A percentile compares a stretch with the other conserved stretches of the same genome.
These are phyloP conservation scores for Hirundichthys speculiger DNA, from an alignment of 2,113 vertebrate genomes.

Conservation along the genomic window DNA sequence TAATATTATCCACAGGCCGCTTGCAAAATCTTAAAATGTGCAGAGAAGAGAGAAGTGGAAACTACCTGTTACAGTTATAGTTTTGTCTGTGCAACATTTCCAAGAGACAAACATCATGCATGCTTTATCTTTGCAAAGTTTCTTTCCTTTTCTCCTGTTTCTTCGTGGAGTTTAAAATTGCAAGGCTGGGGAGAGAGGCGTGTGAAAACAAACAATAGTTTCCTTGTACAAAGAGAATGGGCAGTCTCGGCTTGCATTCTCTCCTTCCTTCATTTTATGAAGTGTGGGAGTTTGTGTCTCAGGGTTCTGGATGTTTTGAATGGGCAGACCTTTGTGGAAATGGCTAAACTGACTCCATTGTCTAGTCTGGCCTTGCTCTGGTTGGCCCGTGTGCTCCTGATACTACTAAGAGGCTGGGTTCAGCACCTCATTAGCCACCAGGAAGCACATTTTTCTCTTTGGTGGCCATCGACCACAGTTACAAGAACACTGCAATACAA, in stretches of 20 bases:
- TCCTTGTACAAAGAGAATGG: constrained; percentile 71
- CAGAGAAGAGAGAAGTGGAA: constrained; percentile 10
- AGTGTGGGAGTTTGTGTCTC: constrained; percentile 72
- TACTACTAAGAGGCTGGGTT: constrained; percentile 61
- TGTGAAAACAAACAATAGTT: constrained; percentile 68
- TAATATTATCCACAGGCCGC: too few relatives aligned
- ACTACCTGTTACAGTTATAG: constrained; percentile 9
- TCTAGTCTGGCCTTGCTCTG: constrained; percentile 51
- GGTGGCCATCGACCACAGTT: constrained; percentile 34
- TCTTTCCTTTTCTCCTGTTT: constrained; percentile 36
- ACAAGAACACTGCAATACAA: constrained; percentile 26
- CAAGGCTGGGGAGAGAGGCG: constrained; percentile 46
- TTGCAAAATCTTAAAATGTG: background rate
- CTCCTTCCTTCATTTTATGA: constrained; percentile 71
- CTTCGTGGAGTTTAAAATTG: constrained; percentile 45
- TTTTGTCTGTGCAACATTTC: constrained; percentile 28
- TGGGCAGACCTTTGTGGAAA: constrained; percentile 55
- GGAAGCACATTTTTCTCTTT: constrained; percentile 49
- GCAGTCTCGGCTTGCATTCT: constrained; percentile 49
- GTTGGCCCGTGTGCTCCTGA: constrained; percentile 67
- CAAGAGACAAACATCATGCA: constrained; percentile 31
- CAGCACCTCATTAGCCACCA: constrained; percentile 66
- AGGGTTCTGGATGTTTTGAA: constrained; percentile 66
- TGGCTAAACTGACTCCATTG: constrained; percentile 63
- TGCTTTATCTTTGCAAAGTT: constrained; percentile 24